Percentiles rank a stretch among this genome's conserved stretches.
Evolutionary conservation across 2,797 vertebrate genomes (phyloP).

Genomic region (Apodemus agrarius): DNA sequence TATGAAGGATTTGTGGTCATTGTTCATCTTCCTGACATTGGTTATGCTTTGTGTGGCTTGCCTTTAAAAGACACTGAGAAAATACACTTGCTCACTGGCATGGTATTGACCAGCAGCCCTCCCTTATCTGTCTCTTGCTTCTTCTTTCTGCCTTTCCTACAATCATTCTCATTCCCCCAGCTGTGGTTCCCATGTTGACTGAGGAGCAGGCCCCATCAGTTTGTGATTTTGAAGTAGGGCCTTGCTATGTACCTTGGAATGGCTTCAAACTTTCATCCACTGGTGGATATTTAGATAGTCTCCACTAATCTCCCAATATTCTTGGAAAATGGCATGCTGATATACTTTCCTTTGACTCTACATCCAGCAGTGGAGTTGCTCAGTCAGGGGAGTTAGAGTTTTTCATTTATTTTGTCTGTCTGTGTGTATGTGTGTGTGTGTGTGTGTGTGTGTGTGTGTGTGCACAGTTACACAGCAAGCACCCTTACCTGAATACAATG

Average conservation of each 20-base stretch:
- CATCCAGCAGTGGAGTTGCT: too few relatives aligned
- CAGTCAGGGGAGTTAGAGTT: background rate
- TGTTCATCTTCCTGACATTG: background rate
- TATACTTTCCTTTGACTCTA: background rate
- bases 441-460: too few relatives aligned
- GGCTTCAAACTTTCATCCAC: background rate
- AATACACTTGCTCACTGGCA: background rate
- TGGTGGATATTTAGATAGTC: background rate
- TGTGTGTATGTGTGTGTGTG: background rate
- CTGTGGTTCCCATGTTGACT: background rate
- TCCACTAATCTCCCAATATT: background rate
- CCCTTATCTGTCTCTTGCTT: background rate
- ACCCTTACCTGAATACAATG: background rate
- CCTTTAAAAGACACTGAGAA: background rate
- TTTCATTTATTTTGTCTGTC: background rate
- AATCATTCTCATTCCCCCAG: background rate
- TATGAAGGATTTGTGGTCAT: background rate
- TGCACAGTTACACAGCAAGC: background rate
- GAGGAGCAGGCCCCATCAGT: background rate
- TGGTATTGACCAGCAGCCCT: background rate
- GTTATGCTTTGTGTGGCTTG: background rate
- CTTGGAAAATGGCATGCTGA: background rate
- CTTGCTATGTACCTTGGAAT: background rate
- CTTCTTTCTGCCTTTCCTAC: background rate
- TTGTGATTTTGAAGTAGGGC: background rate